Conservation (phyloP, 1,140 invertebrate genomes). For the Drosophila bocki region DNA sequence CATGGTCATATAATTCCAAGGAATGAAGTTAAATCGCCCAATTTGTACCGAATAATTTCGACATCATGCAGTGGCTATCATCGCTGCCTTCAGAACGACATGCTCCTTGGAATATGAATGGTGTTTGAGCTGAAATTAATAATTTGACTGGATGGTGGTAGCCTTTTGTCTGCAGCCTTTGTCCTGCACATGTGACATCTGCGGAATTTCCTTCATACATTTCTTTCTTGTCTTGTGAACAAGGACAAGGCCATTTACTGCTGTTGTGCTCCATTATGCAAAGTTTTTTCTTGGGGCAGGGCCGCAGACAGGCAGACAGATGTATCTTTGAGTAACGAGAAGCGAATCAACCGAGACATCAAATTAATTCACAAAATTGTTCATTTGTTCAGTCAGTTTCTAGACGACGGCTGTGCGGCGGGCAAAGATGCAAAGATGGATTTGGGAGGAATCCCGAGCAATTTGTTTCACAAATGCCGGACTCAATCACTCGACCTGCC, state of each 20-base stretch:
- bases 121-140: slow-evolving; percentile 58
- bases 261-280: slow-evolving; percentile 43
- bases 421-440: slow-evolving; percentile 28
- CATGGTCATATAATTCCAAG: slow-evolving; percentile 7
- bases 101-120: slow-evolving; percentile 14
- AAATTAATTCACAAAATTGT: slow-evolving; percentile 54
- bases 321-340: slow-evolving; percentile 38
- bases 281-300: slow-evolving; percentile 11
- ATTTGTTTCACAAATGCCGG: slow-evolving; percentile 67
- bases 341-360: slow-evolving; percentile 50
- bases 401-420: background rate
- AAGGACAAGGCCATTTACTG: slow-evolving; percentile 34
- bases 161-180: slow-evolving; percentile 48
- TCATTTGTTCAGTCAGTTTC: slow-evolving; percentile 39
- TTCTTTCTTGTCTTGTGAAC: slow-evolving; percentile 15
- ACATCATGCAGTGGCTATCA: slow-evolving; percentile 6
- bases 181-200: slow-evolving; percentile 47
- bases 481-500: slow-evolving; percentile 59
- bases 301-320: slow-evolving; percentile 30
- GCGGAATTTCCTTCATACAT: slow-evolving; percentile 26
- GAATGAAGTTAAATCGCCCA: slow-evolving; percentile 25
- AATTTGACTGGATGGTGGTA: slow-evolving; percentile 29
- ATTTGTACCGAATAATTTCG: slow-evolving; percentile 13
- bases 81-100: background rate
- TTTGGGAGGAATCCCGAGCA: slow-evolving; percentile 50